These are phyloP conservation scores for Erethizon dorsatum DNA, from an alignment of 2,797 vertebrate species.

Conservation along the genomic window DNA sequence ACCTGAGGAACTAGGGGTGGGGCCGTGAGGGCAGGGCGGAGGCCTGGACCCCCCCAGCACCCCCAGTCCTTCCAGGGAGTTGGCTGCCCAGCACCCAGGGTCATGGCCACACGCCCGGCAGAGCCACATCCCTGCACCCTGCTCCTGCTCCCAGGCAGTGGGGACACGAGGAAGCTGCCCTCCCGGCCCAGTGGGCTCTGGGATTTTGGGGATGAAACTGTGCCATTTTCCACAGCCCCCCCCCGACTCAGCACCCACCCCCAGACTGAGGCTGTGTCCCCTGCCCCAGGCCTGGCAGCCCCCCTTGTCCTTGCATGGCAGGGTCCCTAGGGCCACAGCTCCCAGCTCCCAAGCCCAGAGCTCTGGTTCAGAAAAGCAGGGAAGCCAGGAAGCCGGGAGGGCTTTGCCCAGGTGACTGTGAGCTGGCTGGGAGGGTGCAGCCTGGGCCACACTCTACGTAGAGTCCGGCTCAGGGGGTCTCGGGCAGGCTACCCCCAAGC, in stretches of 20 bases:
- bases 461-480: neutral
- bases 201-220: neutral
- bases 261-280: neutral
- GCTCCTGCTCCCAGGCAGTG: neutral
- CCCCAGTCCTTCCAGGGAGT: neutral
- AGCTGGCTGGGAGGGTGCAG: neutral
- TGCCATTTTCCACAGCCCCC: neutral
- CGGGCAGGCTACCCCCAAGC: neutral
- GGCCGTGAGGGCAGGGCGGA: neutral
- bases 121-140: neutral
- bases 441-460: neutral
- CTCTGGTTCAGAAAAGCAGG: neutral
- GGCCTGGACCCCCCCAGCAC: neutral
- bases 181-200: neutral
- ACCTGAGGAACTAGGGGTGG: conserved; percentile 93
- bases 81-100: neutral
- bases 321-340: neutral
- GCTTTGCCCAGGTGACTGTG: too few relatives aligned
- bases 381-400: neutral
- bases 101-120: neutral
- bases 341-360: neutral
- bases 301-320: neutral
- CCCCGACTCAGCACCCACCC: too few relatives aligned
- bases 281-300: too few relatives aligned
- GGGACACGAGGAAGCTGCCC: neutral